Evolutionary conservation across 2,888 invertebrate genomes (phyloP).

Genomic region (Monopis laevigella): DNA sequence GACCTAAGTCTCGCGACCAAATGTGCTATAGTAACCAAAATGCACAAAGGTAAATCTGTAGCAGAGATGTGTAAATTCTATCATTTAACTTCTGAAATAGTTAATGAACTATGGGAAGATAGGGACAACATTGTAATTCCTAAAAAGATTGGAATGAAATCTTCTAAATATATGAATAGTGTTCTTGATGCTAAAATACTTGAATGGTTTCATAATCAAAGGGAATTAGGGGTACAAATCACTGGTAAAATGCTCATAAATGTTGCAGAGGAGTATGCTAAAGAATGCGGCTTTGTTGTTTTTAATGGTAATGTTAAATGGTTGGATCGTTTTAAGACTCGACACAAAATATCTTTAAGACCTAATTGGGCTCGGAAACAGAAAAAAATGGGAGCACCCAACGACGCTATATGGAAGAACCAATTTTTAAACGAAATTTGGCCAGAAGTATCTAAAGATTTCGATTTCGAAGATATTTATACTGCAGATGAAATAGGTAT

Average conservation of each 20-base stretch:
- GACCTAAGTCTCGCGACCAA: constrained; percentile 26
- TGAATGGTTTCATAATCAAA: constrained; percentile 29
- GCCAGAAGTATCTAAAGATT: constrained; percentile 28
- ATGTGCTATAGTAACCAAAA: constrained; percentile 32
- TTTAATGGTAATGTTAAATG: constrained; percentile 37
- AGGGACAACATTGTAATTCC: constrained; percentile 28
- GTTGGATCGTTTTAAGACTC: constrained; percentile 33
- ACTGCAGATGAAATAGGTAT: constrained; percentile 33
- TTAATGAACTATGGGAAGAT: constrained; percentile 34
- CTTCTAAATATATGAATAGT: constrained; percentile 28
- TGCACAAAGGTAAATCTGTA: constrained; percentile 32
- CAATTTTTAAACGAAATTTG: constrained; percentile 35
- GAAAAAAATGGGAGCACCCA: constrained; percentile 16
- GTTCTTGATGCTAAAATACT: constrained; percentile 27
- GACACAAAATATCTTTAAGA: constrained; percentile 28
- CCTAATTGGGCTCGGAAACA: constrained; percentile 22
- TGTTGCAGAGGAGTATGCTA: constrained; percentile 29
- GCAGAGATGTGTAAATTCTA: constrained; percentile 30
- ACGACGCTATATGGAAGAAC: constrained; percentile 33
- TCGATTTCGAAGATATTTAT: constrained; percentile 31
- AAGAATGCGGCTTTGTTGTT: constrained; percentile 29
- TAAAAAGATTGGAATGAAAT: constrained; percentile 24
- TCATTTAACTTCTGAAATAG: constrained; percentile 22
- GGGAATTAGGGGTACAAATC: constrained; percentile 25
- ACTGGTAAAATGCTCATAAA: constrained; percentile 33